Evolutionary conservation across 2,888 invertebrate species (phyloP).

Genomic region (Nycteola revayana): DNA sequence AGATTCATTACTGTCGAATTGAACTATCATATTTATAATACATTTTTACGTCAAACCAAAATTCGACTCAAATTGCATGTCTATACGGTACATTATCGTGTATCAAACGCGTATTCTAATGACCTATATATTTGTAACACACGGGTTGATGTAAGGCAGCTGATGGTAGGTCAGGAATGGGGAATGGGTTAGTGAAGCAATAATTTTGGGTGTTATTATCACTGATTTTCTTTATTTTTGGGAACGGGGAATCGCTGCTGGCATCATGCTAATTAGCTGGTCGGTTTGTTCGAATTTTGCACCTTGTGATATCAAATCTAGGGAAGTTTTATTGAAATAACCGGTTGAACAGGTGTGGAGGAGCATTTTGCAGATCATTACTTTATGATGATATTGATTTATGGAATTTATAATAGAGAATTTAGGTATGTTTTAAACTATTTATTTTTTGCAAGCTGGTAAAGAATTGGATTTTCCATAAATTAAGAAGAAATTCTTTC

Average conservation of each 20-base stretch:
- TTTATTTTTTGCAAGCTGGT: no score
- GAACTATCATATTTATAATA: conserved; percentile 29
- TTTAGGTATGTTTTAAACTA: no score
- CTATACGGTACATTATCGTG: conserved; percentile 6
- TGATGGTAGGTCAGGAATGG: conserved; percentile 70
- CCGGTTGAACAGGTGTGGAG: conserved; percentile 55
- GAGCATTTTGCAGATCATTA: conserved; percentile 36
- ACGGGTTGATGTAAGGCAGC: conserved; percentile 64
- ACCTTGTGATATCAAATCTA: conserved; percentile 71
- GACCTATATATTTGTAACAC: conserved; percentile 73
- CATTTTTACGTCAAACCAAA: conserved; percentile 9
- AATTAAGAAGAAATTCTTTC: no score
- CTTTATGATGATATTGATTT: conserved; percentile 5
- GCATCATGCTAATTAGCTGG: conserved; percentile 66
- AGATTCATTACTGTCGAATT: conserved; percentile 59
- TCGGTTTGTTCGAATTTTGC: conserved; percentile 63
- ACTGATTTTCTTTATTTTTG: conserved; percentile 70
- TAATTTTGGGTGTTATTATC: conserved; percentile 68
- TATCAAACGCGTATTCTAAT: conserved; percentile 40
- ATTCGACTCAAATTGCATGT: conserved; percentile 33
- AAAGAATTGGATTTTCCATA: no score
- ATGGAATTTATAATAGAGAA: no score
- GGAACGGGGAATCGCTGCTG: conserved; percentile 47
- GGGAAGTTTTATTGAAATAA: conserved; percentile 55
- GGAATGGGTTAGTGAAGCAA: conserved; percentile 62